Base-by-base conservation (phyloP, 1,140 invertebrate genomes). In the Diorhabda carinulata region DNA sequence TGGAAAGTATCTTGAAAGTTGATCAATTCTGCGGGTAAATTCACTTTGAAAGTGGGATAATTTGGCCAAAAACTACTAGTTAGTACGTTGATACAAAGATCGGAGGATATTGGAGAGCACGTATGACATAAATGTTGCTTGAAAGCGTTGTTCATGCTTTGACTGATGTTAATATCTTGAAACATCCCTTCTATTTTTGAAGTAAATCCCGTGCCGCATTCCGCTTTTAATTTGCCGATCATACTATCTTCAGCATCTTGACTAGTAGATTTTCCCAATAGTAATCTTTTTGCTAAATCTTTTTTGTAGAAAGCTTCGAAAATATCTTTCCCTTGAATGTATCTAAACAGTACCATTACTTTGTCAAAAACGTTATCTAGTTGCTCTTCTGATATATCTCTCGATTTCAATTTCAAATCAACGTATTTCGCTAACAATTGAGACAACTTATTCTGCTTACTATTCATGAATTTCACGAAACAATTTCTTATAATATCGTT, bases 271-370 rank as follows among this genome's bases (percentile, higher is more conserved):
- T 98, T 98, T 2, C 96, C 96, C 2, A 99, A 92, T 8, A 99
- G 82, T 61, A 99, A 83, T 74, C 98, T 86, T 82, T 99, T 99
- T 0, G 98, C 96, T 59, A 99, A 82, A 83, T 98, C 96, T 79
- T 96, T 97, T 82, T 98, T 99, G 80, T 99, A 99, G 83, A 99
- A 99, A 0, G 97, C 97, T 83, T 99, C 98, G 84, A 99, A 99
- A 2, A 99, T 95, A 85, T 99, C 98, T 83, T 99, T 94, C 70
- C 97, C 97, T 78, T 99, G 95, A 76, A 99, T 98, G 83, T 98
- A 99, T 66, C 97, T 87, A 84, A 99, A 99, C 2, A 99, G 84
- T 6, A 98, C 95, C 94, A 99, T 98, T 45, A 98, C 97, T 83
- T 98, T 98, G 81, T 98, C 96, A 58, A 99, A 82, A 44, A 98